Evolutionary conservation across 2,113 vertebrate genomes (phyloP).

Genomic region (Bagarius yarrelli): DNA sequence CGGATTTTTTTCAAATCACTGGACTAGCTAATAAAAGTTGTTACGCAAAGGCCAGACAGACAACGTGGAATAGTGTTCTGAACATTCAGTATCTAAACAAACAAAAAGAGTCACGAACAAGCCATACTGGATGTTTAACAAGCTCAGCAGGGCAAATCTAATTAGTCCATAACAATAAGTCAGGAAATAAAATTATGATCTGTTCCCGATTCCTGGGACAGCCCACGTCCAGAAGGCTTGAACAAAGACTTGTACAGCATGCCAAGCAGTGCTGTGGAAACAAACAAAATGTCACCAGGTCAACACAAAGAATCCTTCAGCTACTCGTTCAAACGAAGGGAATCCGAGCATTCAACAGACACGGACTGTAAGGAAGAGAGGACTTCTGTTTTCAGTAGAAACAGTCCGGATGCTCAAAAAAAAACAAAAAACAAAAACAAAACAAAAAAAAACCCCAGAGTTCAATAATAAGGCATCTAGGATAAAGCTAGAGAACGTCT

Average conservation of each 20-base stretch:
- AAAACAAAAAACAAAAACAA: neutral
- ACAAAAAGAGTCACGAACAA: conserved; percentile 9
- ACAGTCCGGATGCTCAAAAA: neutral
- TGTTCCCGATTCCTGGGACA: neutral
- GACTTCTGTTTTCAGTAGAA: neutral
- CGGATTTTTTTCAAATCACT: neutral
- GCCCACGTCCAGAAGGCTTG: neutral
- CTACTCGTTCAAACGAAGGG: neutral
- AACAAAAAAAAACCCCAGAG: neutral
- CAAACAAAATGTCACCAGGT: neutral
- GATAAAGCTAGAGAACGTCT: conserved; percentile 25
- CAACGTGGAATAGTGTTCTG: neutral
- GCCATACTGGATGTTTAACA: conserved; percentile 8
- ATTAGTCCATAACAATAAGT: neutral
- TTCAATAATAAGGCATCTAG: conserved; percentile 31
- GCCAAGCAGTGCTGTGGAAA: neutral
- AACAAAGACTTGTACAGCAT: neutral
- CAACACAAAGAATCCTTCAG: conserved; percentile 17
- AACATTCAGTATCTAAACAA: neutral
- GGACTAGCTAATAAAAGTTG: neutral
- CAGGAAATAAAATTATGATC: neutral
- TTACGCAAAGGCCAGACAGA: neutral
- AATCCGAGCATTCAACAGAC: neutral
- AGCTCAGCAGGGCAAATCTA: conserved; percentile 1
- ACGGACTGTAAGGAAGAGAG: neutral